A percentile compares a stretch with the other conserved stretches of the same genome.
Evolutionary conservation across 2,113 vertebrate species (phyloP).

Genomic region (Hypocryptadius cinnamomeus): DNA sequence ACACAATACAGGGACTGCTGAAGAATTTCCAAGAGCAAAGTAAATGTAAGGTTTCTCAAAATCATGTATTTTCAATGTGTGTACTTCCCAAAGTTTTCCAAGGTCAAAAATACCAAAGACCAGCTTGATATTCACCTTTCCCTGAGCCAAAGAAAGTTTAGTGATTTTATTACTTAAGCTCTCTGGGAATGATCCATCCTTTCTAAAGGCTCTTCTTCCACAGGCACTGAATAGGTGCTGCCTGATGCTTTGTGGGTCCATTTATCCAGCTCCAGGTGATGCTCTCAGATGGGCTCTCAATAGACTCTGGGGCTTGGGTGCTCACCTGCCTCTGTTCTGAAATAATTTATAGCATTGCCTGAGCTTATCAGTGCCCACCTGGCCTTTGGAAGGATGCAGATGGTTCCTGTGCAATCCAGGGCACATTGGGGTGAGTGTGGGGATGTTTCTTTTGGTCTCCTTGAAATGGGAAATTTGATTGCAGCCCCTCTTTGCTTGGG

Average conservation of each 20-base stretch:
- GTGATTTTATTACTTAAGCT: neutral
- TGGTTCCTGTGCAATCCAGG: too few species aligned
- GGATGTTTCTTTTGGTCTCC: neutral
- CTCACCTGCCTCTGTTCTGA: neutral
- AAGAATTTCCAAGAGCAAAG: neutral
- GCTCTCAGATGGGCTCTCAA: fast-evolving
- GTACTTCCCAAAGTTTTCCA: neutral
- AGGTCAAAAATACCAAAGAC: neutral
- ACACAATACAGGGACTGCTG: neutral
- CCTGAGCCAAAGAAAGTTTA: neutral
- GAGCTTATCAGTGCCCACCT: neutral
- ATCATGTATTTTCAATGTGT: neutral
- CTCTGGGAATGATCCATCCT: neutral
- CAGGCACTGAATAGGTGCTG: too few species aligned
- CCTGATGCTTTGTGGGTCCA: neutral
- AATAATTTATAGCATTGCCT: neutral
- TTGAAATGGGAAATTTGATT: neutral
- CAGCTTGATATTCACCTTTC: neutral
- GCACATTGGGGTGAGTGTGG: fast-evolving
- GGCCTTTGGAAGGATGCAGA: neutral
- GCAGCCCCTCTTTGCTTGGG: neutral
- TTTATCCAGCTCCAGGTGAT: neutral
- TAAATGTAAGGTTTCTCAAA: neutral
- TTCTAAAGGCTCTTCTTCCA: neutral
- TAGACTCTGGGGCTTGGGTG: too few species aligned